Evolutionary conservation across 35 echinoderm and acorn worm genomes (phyloP).

Genomic region (Heliocidaris erythrogramma): DNA sequence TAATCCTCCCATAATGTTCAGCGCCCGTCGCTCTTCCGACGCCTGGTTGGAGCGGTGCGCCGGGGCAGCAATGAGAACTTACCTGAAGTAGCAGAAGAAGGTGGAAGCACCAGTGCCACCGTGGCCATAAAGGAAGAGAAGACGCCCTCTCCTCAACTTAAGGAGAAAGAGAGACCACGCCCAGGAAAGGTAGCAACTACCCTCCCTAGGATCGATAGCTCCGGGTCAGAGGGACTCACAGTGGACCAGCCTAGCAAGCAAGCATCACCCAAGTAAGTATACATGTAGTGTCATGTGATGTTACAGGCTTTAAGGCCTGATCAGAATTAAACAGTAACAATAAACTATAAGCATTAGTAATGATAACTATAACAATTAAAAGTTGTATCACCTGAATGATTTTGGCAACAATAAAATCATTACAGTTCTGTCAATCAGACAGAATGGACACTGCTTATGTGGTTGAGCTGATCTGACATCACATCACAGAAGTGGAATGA

Average conservation of each 20-base stretch:
- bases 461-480: too few species aligned
- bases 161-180: constrained; percentile 58
- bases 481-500: too few species aligned
- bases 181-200: constrained; percentile 58
- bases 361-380: too few species aligned
- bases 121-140: constrained; percentile 45
- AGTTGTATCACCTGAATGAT: too few species aligned
- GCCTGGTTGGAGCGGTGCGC: constrained; percentile 53
- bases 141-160: constrained; percentile 24
- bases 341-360: too few species aligned
- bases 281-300: neutral
- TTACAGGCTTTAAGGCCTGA: too few species aligned
- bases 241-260: constrained; percentile 57
- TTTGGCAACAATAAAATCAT: too few species aligned
- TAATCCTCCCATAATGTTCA: constrained; percentile 21
- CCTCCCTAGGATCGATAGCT: constrained; percentile 84
- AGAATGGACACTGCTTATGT: too few species aligned
- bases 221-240: constrained; percentile 76
- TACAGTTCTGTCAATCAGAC: too few species aligned
- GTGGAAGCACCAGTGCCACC: constrained; percentile 7
- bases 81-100: neutral
- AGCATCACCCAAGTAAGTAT: constrained; percentile 74
- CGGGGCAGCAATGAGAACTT: constrained; percentile 48
- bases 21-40: constrained; percentile 59
- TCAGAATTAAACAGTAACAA: too few species aligned